These are phyloP conservation scores for Tanytarsus gracilentus DNA, from an alignment of 2,888 invertebrate genomes.

Conservation along the genomic window DNA sequence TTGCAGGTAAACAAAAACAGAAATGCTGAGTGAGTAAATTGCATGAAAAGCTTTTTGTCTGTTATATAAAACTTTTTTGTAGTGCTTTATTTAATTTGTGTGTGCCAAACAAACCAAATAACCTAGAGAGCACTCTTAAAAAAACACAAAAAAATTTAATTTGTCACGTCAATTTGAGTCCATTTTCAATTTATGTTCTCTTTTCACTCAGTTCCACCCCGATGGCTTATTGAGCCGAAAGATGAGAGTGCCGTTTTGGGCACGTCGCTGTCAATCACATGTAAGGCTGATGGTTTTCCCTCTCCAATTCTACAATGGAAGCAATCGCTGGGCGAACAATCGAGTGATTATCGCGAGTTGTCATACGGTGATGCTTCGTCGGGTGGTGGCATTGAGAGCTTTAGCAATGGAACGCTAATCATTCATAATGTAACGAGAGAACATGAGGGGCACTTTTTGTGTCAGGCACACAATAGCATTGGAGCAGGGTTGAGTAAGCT, in stretches of 20 bases:
- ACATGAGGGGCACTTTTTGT: constrained; percentile 50
- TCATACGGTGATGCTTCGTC: constrained; percentile 44
- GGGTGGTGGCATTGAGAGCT: constrained; percentile 38
- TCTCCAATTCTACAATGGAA: constrained; percentile 51
- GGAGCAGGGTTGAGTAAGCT: constrained; percentile 54
- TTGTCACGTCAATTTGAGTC: neutral
- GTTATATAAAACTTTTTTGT: neutral
- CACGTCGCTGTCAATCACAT: constrained; percentile 56
- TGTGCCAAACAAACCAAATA: no score
- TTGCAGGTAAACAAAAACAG: no score
- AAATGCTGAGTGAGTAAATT: neutral
- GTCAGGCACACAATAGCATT: constrained; percentile 53
- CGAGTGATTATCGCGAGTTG: constrained; percentile 49
- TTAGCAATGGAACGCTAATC: constrained; percentile 46
- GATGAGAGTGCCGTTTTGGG: constrained; percentile 65
- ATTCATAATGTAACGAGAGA: constrained; percentile 47
- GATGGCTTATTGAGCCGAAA: constrained; percentile 62
- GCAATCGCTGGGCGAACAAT: constrained; percentile 46
- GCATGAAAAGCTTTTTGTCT: neutral
- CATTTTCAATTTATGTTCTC: neutral
- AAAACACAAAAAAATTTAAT: no score
- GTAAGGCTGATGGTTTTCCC: constrained; percentile 69
- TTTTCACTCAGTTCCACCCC: constrained; percentile 56
- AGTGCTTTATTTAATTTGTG: neutral
- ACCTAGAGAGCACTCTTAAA: no score